A percentile compares a stretch with the other conserved stretches of the same genome.
Evolutionary conservation across 1,140 invertebrate species (phyloP).

Genomic region (Cotesia vestalis): DNA sequence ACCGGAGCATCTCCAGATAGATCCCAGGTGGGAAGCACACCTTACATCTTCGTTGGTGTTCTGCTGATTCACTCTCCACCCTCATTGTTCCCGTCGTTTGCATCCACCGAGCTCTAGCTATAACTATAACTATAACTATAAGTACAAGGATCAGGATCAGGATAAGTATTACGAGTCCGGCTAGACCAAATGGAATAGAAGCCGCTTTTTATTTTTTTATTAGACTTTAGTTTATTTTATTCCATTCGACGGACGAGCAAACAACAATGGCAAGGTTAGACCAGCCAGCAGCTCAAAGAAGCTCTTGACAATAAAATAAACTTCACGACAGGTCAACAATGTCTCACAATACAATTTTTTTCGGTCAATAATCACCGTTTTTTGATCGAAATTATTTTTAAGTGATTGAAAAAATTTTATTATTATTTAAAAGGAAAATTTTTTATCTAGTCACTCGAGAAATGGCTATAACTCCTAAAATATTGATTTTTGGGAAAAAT

Average conservation of each 20-base stretch:
- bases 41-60: slow-evolving; percentile 29
- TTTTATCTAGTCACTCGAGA: no score
- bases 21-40: slow-evolving; percentile 11
- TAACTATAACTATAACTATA: no score
- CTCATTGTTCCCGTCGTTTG: not conserved
- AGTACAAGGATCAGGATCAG: not conserved
- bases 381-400: no score
- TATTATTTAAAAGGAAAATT: no score
- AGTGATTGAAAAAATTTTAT: no score
- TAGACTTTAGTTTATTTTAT: not conserved
- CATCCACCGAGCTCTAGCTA: no score
- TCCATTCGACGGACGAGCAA: not conserved
- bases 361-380: no score
- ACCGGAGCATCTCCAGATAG: no score
- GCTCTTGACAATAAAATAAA: not conserved
- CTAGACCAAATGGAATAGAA: no score
- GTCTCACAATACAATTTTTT: not conserved
- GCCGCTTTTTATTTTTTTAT: not conserved
- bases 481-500: no score
- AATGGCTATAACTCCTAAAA: no score
- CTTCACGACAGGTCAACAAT: not conserved
- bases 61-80: slow-evolving; percentile 24
- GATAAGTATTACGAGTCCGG: not conserved
- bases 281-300: not conserved
- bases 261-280: not conserved